phyloP scores from a whole-genome alignment of 1,140 invertebrate species.

The Drosophila lini region DNA sequence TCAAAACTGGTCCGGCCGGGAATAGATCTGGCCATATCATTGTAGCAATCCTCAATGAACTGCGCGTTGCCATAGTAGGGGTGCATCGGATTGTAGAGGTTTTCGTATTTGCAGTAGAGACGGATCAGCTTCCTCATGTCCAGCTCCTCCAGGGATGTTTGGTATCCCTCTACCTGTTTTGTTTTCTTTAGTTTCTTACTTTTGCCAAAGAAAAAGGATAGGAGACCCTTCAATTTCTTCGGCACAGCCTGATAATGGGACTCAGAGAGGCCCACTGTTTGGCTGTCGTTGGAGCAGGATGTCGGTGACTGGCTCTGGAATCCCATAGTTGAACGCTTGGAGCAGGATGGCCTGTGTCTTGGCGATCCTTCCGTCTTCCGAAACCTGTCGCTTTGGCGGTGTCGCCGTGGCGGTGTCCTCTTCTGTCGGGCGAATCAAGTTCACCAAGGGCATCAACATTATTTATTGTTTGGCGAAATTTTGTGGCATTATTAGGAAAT shows the following conservation, averaged over 20 bases:
- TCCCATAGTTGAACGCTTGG: constrained; percentile 54
- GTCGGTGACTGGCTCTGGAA: constrained; percentile 3
- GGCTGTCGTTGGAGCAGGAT: constrained; percentile 7
- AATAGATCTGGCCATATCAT: constrained; percentile 37
- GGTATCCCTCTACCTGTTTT: too few relatives aligned
- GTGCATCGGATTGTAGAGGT: constrained; percentile 50
- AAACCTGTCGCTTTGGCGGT: constrained; percentile 57
- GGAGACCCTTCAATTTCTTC: not conserved
- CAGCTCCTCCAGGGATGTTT: not conserved
- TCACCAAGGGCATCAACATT: constrained; percentile 59
- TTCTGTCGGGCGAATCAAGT: constrained; percentile 9
- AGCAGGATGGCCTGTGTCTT: constrained; percentile 55
- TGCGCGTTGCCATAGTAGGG: constrained; percentile 44
- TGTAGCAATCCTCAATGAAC: constrained; percentile 42
- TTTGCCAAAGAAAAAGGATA: constrained; percentile 10
- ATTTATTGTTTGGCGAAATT: constrained; percentile 53
- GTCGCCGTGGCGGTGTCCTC: constrained; percentile 17
- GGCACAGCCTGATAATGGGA: not conserved
- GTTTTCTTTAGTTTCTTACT: not conserved
- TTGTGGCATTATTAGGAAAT: constrained; percentile 52
- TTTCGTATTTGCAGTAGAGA: constrained; percentile 44
- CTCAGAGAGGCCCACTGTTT: not conserved
- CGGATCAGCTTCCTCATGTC: constrained; percentile 52
- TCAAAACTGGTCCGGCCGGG: constrained; percentile 7
- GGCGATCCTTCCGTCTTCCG: constrained; percentile 49